phyloP scores from a whole-genome alignment of 2,113 vertebrate genomes.

The Aphelocoma coerulescens region DNA sequence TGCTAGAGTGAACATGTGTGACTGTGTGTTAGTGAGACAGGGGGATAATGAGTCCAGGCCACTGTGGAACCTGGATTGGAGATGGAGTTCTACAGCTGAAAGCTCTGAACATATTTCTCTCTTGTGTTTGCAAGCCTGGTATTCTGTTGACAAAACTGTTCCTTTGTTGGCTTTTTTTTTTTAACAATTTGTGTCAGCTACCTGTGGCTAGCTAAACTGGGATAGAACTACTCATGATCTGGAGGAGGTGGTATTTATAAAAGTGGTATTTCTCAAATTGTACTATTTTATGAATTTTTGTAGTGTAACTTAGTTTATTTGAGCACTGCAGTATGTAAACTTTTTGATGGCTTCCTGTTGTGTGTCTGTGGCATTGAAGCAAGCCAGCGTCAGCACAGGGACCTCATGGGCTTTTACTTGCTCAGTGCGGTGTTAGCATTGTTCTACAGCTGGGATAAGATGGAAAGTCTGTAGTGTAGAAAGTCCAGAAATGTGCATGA shows the following conservation, averaged over 20 bases:
- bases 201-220: background rate
- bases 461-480: background rate
- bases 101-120: background rate
- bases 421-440: background rate
- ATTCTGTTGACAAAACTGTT: background rate
- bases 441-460: background rate
- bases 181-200: background rate
- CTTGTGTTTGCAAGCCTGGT: background rate
- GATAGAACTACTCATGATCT: background rate
- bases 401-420: background rate
- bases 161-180: background rate
- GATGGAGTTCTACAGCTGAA: background rate
- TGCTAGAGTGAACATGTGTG: rapidly evolving
- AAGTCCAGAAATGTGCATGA: background rate
- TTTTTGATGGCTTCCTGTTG: background rate
- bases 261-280: background rate
- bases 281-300: background rate
- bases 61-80: background rate
- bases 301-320: background rate
- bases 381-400: background rate
- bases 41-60: background rate
- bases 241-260: background rate
- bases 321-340: background rate
- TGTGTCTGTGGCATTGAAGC: background rate
- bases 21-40: background rate